Percentiles rank a stretch among this genome's conserved stretches.
Conservation (phyloP, 2,888 invertebrate genomes). For the Tetropium fuscum region DNA sequence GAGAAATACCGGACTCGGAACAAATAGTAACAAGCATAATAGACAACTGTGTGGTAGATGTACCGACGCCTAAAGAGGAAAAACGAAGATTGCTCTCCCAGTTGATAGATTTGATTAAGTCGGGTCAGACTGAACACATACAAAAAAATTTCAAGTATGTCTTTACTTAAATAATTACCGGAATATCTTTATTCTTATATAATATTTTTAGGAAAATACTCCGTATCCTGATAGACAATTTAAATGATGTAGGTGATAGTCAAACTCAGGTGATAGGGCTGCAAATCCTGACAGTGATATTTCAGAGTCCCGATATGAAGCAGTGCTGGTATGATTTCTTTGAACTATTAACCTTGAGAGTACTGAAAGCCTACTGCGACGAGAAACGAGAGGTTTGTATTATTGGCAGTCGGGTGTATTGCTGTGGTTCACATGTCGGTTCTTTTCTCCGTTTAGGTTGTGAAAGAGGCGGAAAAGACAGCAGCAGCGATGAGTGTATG, state of each 20-base stretch:
- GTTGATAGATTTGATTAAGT: slow-evolving; percentile 66
- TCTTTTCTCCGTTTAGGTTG: slow-evolving; percentile 68
- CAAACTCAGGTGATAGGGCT: slow-evolving; percentile 82
- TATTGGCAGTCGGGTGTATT: no score
- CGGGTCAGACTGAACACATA: slow-evolving; percentile 67
- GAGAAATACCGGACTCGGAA: slow-evolving; percentile 56
- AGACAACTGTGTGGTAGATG: slow-evolving; percentile 59
- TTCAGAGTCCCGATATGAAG: slow-evolving; percentile 81
- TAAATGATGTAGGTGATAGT: slow-evolving; percentile 69
- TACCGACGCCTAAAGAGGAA: slow-evolving; percentile 58
- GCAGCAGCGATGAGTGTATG: slow-evolving; percentile 81
- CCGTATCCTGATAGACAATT: slow-evolving; percentile 81
- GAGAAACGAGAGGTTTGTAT: slow-evolving; percentile 73
- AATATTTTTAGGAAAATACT: slow-evolving; percentile 73
- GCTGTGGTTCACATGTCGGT: no score
- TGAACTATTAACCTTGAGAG: slow-evolving; percentile 90
- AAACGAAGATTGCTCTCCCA: slow-evolving; percentile 63
- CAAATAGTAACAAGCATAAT: slow-evolving; percentile 64
- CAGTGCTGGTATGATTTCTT: slow-evolving; percentile 89
- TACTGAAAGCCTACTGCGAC: slow-evolving; percentile 86
- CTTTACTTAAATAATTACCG: no score
- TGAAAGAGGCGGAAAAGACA: slow-evolving; percentile 84
- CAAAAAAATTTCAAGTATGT: slow-evolving; percentile 68
- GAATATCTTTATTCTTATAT: not conserved
- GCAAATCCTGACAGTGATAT: slow-evolving; percentile 86